Percentiles rank a stretch among this genome's conserved stretches.
Conservation (phyloP, 2,797 vertebrate species). For the Onychomys arenicola region DNA sequence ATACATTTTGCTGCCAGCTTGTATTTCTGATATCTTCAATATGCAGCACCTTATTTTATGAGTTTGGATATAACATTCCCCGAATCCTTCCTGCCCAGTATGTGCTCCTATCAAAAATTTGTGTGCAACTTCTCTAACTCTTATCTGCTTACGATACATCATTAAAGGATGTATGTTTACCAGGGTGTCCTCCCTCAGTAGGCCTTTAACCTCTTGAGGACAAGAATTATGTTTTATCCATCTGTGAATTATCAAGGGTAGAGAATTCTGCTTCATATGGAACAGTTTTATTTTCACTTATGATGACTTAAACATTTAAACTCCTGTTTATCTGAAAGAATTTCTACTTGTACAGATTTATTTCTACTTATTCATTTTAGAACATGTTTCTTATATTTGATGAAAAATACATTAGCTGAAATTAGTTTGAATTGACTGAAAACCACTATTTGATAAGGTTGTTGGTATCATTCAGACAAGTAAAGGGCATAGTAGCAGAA, state of each 20-base stretch:
- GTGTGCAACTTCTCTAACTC: neutral
- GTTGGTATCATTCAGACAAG: neutral
- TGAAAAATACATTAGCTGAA: constrained; percentile 10
- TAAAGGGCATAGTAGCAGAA: neutral
- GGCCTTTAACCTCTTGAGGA: neutral
- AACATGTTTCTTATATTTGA: constrained; percentile 10
- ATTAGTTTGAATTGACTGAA: constrained; percentile 17
- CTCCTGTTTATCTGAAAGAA: neutral
- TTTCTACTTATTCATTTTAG: neutral
- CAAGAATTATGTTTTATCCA: constrained; percentile 29
- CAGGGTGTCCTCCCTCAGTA: neutral
- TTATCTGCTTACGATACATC: neutral
- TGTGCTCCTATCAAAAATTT: neutral
- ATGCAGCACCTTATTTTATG: neutral
- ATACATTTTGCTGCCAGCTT: constrained; percentile 40
- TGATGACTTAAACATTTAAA: constrained; percentile 56
- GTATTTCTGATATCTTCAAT: constrained; percentile 65
- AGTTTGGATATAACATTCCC: neutral
- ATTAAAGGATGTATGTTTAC: constrained; percentile 7
- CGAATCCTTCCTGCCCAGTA: constrained; percentile 1
- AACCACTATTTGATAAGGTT: neutral
- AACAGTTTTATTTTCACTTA: constrained; percentile 22
- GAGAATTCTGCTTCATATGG: neutral
- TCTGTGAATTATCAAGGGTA: neutral
- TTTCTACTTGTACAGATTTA: neutral